phyloP scores from a whole-genome alignment of 2,113 vertebrate genomes.

The Melanotaenia duboulayi region DNA sequence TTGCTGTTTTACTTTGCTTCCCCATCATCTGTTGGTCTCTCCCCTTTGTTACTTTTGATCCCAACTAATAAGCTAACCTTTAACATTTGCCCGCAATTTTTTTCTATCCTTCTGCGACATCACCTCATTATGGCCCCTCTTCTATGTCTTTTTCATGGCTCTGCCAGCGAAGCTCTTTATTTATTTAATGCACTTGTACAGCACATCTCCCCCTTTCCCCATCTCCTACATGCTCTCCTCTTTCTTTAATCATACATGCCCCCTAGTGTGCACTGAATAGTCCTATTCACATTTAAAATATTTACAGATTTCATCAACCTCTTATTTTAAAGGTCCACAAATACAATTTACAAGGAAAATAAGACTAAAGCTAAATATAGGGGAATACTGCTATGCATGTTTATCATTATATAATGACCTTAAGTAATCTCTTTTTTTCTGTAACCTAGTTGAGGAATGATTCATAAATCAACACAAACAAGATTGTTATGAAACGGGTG shows the following conservation, averaged over 20 bases:
- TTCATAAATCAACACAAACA: constrained; percentile 6
- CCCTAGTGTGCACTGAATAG: constrained; percentile 53
- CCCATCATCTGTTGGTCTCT: not conserved
- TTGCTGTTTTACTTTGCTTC: not conserved
- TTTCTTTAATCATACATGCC: constrained; percentile 54
- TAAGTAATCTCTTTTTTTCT: constrained; percentile 6
- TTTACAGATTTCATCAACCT: constrained; percentile 25
- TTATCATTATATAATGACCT: constrained; percentile 15
- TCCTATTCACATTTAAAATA: constrained; percentile 33
- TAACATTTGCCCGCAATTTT: not conserved
- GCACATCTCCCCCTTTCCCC: not conserved
- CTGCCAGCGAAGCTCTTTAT: not conserved
- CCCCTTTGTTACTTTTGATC: not conserved
- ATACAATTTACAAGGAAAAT: not conserved
- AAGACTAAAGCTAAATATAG: not conserved
- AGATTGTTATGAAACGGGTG: constrained; percentile 1
- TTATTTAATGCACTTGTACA: not conserved
- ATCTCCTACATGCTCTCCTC: not conserved
- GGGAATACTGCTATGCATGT: not conserved
- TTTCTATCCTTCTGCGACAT: not conserved
- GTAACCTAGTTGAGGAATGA: not conserved
- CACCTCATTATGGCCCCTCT: not conserved
- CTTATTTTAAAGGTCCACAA: not conserved
- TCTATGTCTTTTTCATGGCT: not conserved
- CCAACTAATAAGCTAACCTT: not conserved